These are phyloP conservation scores for Heliocidaris tuberculata DNA, from an alignment of 35 echinoderm and acorn worm genomes.

Conservation along the genomic window DNA sequence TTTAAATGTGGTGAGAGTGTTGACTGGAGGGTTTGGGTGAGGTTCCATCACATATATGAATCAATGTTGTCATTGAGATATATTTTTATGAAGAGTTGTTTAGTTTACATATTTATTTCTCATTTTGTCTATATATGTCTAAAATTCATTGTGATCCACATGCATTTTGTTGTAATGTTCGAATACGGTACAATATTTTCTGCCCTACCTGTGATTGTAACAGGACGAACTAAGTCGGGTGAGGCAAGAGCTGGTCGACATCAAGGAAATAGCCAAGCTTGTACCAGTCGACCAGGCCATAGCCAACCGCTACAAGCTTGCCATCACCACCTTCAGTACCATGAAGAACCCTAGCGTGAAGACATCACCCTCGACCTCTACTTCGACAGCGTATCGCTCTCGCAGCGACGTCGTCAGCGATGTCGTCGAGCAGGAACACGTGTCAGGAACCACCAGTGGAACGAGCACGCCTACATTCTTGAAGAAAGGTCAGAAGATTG, in stretches of 20 bases:
- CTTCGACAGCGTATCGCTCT: not conserved
- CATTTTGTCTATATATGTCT: too few relatives aligned
- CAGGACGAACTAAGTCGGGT: constrained; percentile 15
- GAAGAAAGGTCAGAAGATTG: not conserved
- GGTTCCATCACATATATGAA: too few relatives aligned
- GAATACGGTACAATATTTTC: not conserved
- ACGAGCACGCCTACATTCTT: constrained; percentile 11
- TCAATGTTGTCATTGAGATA: too few relatives aligned
- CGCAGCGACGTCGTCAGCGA: not conserved
- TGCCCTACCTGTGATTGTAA: not conserved
- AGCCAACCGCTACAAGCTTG: not conserved
- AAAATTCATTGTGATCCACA: too few relatives aligned
- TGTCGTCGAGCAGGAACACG: not conserved
- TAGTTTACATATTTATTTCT: too few relatives aligned
- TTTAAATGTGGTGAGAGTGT: too few relatives aligned
- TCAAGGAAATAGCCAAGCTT: not conserved
- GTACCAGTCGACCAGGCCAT: not conserved
- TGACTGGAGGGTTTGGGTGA: too few relatives aligned
- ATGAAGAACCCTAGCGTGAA: not conserved
- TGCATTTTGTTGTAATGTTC: too few relatives aligned
- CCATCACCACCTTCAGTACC: not conserved
- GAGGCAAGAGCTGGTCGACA: not conserved
- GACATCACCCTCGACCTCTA: not conserved
- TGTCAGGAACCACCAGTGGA: not conserved
- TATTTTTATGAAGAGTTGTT: too few relatives aligned